These are phyloP conservation scores for Lepilemur ruficaudatus DNA, from an alignment of 2,797 vertebrate species.

Conservation along the genomic window DNA sequence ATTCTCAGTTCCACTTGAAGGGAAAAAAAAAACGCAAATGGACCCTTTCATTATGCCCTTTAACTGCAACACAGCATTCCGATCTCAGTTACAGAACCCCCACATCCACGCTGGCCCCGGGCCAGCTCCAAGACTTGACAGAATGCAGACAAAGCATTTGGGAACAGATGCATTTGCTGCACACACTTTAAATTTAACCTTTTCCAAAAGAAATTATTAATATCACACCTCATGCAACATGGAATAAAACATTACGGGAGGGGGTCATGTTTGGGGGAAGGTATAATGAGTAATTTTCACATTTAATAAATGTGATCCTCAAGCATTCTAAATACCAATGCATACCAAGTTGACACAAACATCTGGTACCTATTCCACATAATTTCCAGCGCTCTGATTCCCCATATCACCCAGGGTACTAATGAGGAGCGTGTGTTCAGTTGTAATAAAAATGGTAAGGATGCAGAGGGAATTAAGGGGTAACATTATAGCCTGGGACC, in stretches of 20 bases:
- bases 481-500: constrained; percentile 75
- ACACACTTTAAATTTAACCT: constrained; percentile 67
- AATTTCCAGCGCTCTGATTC: constrained; percentile 78
- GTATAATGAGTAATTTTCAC: constrained; percentile 64
- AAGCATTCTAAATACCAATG: constrained; percentile 52
- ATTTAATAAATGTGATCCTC: constrained; percentile 68
- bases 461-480: constrained; percentile 65
- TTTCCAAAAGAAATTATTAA: constrained; percentile 64
- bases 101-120: constrained; percentile 19
- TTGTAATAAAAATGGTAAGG: constrained; percentile 78
- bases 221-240: constrained; percentile 47
- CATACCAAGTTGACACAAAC: constrained; percentile 70
- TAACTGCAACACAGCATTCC: constrained; percentile 48
- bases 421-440: constrained; percentile 80
- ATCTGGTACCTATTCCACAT: constrained; percentile 84
- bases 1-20: constrained; percentile 59
- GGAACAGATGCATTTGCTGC: constrained; percentile 58
- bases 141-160: constrained; percentile 59
- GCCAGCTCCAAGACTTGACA: constrained; percentile 59
- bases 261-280: constrained; percentile 15
- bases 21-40: constrained; percentile 46
- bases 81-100: constrained; percentile 54
- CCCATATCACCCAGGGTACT: constrained; percentile 79
- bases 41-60: constrained; percentile 43
- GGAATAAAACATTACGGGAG: constrained; percentile 7